A percentile compares a stretch with the other conserved stretches of the same genome.
phyloP scores from a whole-genome alignment of 1,140 invertebrate genomes.

The Papilio aristodemus region DNA sequence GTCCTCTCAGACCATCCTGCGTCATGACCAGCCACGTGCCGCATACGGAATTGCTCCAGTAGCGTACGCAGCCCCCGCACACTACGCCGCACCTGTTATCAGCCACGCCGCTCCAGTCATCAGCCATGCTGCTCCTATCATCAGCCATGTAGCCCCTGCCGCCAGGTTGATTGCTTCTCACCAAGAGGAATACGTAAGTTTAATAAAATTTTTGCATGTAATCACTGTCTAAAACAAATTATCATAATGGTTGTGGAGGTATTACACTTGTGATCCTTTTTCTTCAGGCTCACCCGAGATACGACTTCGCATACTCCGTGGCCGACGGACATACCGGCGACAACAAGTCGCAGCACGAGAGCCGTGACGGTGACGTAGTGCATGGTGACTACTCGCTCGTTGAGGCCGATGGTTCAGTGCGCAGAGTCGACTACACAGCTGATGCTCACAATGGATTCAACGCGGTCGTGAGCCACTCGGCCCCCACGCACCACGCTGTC shows the following conservation, averaged over 20 bases:
- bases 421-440: too few relatives aligned
- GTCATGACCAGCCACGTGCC: constrained; percentile 46
- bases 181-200: constrained; percentile 49
- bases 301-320: constrained; percentile 71
- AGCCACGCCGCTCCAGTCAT: constrained; percentile 65
- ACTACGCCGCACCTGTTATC: constrained; percentile 57
- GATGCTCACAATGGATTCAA: too few relatives aligned
- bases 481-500: too few relatives aligned
- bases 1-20: constrained; percentile 51
- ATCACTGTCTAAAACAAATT: background rate
- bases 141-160: constrained; percentile 37
- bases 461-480: too few relatives aligned
- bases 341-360: constrained; percentile 80
- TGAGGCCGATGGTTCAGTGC: constrained; percentile 42
- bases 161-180: constrained; percentile 33
- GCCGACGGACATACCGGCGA: constrained; percentile 79
- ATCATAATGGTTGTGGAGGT: background rate
- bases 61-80: constrained; percentile 41
- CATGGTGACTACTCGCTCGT: constrained; percentile 80
- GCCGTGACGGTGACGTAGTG: constrained; percentile 79
- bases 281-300: constrained; percentile 59
- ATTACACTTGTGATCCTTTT: background rate
- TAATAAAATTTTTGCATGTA: background rate
- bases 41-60: constrained; percentile 36
- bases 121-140: constrained; percentile 35